Evolutionary conservation across 2,113 vertebrate genomes (phyloP).

Genomic region (Pygoscelis adeliae): DNA sequence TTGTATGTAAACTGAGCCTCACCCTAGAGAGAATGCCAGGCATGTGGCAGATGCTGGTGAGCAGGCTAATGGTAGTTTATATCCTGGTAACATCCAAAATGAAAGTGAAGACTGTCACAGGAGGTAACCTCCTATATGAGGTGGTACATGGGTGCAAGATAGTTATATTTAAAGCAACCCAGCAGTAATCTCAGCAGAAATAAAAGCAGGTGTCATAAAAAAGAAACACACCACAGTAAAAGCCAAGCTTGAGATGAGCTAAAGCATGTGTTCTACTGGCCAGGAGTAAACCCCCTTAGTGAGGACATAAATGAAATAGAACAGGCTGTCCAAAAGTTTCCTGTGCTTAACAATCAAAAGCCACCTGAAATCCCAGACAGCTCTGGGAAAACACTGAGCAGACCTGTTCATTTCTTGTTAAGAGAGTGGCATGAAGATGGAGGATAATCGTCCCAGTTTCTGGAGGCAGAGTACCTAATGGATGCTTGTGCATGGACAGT

Average conservation of each 20-base stretch:
- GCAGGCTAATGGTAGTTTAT: background rate
- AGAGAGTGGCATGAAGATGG: background rate
- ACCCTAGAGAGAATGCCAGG: background rate
- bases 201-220: background rate
- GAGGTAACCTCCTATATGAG: background rate
- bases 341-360: background rate
- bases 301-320: background rate
- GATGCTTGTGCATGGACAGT: background rate
- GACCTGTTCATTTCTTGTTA: background rate
- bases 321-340: background rate
- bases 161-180: background rate
- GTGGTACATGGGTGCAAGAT: background rate
- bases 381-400: background rate
- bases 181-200: background rate
- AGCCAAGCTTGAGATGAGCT: background rate
- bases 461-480: background rate
- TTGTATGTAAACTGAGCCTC: background rate
- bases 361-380: background rate
- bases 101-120: background rate
- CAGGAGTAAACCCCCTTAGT: background rate
- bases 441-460: background rate
- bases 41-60: background rate
- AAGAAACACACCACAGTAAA: background rate
- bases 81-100: background rate
- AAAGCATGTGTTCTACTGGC: background rate